phyloP scores from a whole-genome alignment of 2,888 invertebrate genomes.

The Oxytorus armatus region DNA sequence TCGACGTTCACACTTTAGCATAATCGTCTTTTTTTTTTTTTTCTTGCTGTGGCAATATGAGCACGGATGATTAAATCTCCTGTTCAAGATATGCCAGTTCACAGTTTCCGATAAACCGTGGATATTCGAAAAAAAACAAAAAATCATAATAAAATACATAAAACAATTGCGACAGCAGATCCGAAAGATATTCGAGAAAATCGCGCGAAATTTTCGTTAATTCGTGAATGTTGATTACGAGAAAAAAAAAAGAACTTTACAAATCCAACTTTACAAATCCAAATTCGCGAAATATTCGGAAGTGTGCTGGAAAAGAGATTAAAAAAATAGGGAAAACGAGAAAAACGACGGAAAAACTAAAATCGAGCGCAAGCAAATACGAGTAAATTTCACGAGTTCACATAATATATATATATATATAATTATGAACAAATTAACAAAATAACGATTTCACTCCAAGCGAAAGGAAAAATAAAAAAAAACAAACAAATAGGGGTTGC shows the following conservation, averaged over 20 bases:
- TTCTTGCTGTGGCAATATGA: conserved; percentile 37
- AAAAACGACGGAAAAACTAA: conserved; percentile 67
- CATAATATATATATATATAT: conserved; percentile 70
- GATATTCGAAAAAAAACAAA: conserved; percentile 18
- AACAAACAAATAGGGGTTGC: conserved; percentile 67
- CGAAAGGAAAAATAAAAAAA: conserved; percentile 11
- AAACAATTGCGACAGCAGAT: conserved; percentile 37
- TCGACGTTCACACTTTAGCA: conserved; percentile 34
- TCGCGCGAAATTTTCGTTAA: conserved; percentile 2
- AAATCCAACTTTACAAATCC: conserved; percentile 70
- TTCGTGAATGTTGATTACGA: conserved; percentile 30
- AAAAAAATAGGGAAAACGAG: no score
- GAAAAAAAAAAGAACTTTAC: conserved; percentile 19
- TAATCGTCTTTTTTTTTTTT: conserved; percentile 14
- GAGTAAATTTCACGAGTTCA: conserved; percentile 81
- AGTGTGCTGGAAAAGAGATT: conserved; percentile 29
- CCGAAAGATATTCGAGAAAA: no score
- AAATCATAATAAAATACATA: conserved; percentile 45
- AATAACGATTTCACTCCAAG: conserved; percentile 46
- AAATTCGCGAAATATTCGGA: conserved; percentile 2
- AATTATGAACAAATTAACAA: conserved; percentile 76
- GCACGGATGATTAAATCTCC: conserved; percentile 7
- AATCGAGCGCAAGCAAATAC: conserved; percentile 70
- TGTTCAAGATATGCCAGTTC: no score
- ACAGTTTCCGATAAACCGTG: no score